phyloP scores from a whole-genome alignment of 2,888 invertebrate genomes.

The Ischnus inquisitorius region DNA sequence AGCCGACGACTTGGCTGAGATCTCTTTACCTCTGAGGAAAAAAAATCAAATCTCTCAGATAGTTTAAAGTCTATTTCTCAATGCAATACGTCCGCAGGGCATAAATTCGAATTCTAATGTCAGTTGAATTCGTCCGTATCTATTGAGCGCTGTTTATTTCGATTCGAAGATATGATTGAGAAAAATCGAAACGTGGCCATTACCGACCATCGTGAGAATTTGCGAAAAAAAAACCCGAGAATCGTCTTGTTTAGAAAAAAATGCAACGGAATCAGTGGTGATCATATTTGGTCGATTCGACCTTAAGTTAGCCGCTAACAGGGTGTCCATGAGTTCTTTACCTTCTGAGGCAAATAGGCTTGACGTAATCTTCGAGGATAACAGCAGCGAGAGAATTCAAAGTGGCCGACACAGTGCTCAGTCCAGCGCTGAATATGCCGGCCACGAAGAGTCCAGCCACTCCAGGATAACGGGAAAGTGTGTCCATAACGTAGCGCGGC shows the following conservation, averaged over 20 bases:
- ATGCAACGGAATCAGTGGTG: background rate
- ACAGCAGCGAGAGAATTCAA: slow-evolving; percentile 96
- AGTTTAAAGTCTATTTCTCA: background rate
- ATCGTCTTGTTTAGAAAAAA: background rate
- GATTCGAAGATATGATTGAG: no score
- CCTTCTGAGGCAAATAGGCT: slow-evolving; percentile 80
- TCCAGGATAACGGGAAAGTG: slow-evolving; percentile 86
- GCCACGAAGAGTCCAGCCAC: slow-evolving; percentile 79
- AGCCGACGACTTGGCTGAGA: slow-evolving; percentile 68
- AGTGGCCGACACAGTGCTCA: slow-evolving; percentile 96
- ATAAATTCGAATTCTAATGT: no score
- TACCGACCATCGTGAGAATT: no score
- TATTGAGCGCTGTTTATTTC: no score
- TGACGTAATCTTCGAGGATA: slow-evolving; percentile 94
- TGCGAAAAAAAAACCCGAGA: no score
- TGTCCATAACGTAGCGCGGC: slow-evolving; percentile 92
- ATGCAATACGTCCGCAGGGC: no score
- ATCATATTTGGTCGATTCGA: background rate
- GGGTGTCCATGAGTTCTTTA: slow-evolving; percentile 51
- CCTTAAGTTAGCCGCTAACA: background rate
- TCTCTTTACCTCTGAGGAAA: slow-evolving; percentile 72
- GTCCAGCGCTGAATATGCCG: slow-evolving; percentile 93
- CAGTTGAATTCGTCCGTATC: no score
- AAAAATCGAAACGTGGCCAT: no score
- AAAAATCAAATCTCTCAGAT: background rate